phyloP scores from a whole-genome alignment of 1,140 invertebrate genomes.

The Plodia interpunctella region DNA sequence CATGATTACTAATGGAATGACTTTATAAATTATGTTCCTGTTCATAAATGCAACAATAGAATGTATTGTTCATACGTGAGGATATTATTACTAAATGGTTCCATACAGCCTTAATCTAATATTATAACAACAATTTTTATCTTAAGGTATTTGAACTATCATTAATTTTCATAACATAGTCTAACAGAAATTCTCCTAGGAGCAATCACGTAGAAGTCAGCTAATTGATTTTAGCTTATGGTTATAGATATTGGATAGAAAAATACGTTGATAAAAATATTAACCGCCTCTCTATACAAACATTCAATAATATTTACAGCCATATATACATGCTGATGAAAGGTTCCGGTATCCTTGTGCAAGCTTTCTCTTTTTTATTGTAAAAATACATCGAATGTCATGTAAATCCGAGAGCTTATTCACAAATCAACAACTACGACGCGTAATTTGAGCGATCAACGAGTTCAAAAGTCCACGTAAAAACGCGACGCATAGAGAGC shows the following conservation, averaged over 20 bases:
- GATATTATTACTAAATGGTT: slow-evolving; percentile 45
- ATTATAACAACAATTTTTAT: slow-evolving; percentile 1
- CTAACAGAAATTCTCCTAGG: background rate
- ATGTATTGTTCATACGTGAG: background rate
- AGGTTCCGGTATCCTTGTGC: background rate
- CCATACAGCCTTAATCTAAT: slow-evolving; percentile 27
- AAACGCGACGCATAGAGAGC: no score
- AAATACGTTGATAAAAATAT: slow-evolving; percentile 72
- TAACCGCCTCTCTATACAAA: slow-evolving; percentile 60
- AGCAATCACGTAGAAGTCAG: background rate
- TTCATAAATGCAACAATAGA: slow-evolving; percentile 13
- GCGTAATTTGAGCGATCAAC: no score
- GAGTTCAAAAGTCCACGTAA: no score
- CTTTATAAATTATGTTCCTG: slow-evolving; percentile 19
- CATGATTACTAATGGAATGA: slow-evolving; percentile 32
- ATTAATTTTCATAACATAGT: background rate
- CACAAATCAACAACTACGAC: no score
- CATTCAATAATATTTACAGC: slow-evolving; percentile 49
- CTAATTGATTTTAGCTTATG: slow-evolving; percentile 12
- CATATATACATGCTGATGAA: slow-evolving; percentile 42
- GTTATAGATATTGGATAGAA: slow-evolving; percentile 48
- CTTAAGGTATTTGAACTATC: background rate
- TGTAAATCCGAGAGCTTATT: no score
- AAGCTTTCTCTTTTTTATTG: background rate
- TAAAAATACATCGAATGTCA: background rate